phyloP scores from a whole-genome alignment of 23 tunicate species.

The Oikopleura dioica region DNA sequence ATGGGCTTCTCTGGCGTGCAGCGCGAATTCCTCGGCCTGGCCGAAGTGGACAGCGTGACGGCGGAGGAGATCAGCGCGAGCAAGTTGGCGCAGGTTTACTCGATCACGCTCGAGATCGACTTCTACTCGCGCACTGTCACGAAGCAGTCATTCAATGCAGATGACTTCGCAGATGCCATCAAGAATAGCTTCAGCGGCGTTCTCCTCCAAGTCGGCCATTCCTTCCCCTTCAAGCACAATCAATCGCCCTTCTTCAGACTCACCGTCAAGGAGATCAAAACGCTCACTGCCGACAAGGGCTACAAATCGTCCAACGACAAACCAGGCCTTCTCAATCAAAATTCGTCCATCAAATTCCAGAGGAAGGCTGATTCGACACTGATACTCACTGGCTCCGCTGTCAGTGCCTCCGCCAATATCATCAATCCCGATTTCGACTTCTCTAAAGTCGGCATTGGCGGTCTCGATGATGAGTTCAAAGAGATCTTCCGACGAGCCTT shows the following conservation, averaged over 20 bases:
- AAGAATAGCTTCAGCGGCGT: not conserved
- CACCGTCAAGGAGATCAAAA: not conserved
- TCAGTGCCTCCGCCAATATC: constrained; percentile 20
- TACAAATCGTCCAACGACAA: too few relatives aligned
- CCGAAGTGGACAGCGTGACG: not conserved
- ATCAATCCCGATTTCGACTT: constrained; percentile 88
- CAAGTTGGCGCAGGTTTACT: too few relatives aligned
- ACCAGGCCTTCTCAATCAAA: too few relatives aligned
- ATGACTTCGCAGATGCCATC: not conserved
- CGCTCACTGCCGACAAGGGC: too few relatives aligned
- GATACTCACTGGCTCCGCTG: not conserved
- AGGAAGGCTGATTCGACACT: too few relatives aligned
- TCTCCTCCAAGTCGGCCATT: not conserved
- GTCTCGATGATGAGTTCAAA: constrained; percentile 86
- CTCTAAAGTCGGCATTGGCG: constrained; percentile 72
- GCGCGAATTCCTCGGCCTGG: not conserved
- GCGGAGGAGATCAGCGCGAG: not conserved
- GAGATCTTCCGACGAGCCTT: constrained; percentile 93
- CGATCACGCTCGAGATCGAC: not conserved
- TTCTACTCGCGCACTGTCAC: not conserved
- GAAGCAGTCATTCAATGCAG: not conserved
- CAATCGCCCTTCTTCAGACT: not conserved
- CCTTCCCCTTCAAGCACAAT: not conserved
- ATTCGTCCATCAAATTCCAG: too few relatives aligned
- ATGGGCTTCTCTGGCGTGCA: not conserved